phyloP scores from a whole-genome alignment of 2,888 invertebrate species.

The Lissonota sp. region DNA sequence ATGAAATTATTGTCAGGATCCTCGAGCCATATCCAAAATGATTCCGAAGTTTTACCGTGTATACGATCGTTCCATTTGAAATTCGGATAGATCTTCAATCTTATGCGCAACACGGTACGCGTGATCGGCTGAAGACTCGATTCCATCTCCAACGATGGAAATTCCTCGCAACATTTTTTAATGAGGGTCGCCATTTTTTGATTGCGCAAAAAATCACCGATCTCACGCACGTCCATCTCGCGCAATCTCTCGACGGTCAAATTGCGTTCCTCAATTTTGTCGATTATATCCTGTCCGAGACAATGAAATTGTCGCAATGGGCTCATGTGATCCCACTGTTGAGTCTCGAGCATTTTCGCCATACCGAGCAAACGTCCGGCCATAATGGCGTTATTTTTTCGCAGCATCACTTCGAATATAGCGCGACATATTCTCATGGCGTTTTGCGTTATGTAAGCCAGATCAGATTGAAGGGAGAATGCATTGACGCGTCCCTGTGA shows the following conservation, averaged over 20 bases:
- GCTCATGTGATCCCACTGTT: slow-evolving; percentile 94
- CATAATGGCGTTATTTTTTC: slow-evolving; percentile 95
- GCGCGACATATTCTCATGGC: slow-evolving; percentile 95
- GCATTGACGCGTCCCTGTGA: slow-evolving; percentile 92
- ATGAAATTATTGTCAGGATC: slow-evolving; percentile 97
- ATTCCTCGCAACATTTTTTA: slow-evolving; percentile 93
- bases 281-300: slow-evolving; percentile 90
- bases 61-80: slow-evolving; percentile 94
- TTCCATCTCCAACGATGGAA: slow-evolving; percentile 94
- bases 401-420: slow-evolving; percentile 96
- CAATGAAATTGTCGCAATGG: slow-evolving; percentile 94
- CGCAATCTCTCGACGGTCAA: slow-evolving; percentile 91
- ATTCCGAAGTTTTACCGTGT: slow-evolving; percentile 94
- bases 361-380: slow-evolving; percentile 93
- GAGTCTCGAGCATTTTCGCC: slow-evolving; percentile 96
- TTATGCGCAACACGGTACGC: slow-evolving; percentile 93
- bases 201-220: slow-evolving; percentile 92
- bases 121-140: slow-evolving; percentile 97
- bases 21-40: slow-evolving; percentile 99
- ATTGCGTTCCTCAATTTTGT: slow-evolving; percentile 92
- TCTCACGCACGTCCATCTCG: slow-evolving; percentile 94
- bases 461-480: slow-evolving; percentile 95
- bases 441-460: slow-evolving; percentile 96
- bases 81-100: slow-evolving; percentile 91
- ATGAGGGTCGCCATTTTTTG: slow-evolving; percentile 90